Conservation (phyloP, 2,797 vertebrate genomes). For the Muscicapa comitata region DNA sequence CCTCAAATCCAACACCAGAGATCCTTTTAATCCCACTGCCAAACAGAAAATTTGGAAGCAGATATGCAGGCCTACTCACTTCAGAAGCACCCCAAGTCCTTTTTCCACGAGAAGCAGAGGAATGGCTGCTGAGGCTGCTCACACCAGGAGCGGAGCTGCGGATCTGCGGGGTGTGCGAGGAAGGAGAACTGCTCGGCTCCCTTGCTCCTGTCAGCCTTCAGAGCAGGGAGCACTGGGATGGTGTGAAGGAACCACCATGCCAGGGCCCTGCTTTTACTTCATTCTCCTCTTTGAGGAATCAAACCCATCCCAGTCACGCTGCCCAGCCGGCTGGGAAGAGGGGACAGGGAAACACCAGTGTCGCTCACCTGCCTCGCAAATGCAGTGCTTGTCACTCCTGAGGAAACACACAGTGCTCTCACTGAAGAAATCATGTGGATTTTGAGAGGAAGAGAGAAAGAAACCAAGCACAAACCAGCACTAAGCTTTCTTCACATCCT, state of each 20-base stretch:
- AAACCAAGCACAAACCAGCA: constrained; percentile 15
- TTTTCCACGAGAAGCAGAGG: neutral
- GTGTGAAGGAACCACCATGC: neutral
- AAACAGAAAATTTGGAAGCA: neutral
- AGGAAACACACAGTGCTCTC: neutral
- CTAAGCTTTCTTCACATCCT: constrained; percentile 62
- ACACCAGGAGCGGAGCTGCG: neutral
- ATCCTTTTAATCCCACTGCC: neutral
- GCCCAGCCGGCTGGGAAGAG: neutral
- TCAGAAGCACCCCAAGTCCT: neutral
- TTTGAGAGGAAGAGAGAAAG: constrained; percentile 21
- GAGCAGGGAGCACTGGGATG: neutral
- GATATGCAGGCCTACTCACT: neutral
- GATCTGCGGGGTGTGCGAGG: accelerated
- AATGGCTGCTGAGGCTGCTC: accelerated
- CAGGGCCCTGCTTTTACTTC: neutral
- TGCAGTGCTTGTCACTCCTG: neutral
- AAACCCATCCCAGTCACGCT: neutral
- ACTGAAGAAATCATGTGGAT: neutral
- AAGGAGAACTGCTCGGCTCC: neutral
- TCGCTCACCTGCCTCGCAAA: neutral
- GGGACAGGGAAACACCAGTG: neutral
- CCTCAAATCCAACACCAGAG: neutral
- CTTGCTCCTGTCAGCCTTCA: neutral
- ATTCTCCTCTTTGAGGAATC: neutral